Evolutionary conservation across 2,797 vertebrate genomes (phyloP).

Genomic region (Malurus splendens): DNA sequence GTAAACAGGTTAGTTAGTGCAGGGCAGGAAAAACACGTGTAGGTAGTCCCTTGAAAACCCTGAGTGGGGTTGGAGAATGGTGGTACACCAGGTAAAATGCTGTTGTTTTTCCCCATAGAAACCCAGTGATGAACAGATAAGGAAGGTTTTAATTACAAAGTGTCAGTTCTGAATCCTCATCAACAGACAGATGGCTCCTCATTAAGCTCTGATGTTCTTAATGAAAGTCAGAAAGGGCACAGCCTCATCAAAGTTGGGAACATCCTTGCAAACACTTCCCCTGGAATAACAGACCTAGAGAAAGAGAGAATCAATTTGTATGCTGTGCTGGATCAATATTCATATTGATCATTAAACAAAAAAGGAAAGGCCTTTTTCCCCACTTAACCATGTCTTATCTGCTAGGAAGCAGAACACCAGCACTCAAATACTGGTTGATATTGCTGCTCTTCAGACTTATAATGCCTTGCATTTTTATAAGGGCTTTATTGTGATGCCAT

Average conservation of each 20-base stretch:
- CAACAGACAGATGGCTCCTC: neutral
- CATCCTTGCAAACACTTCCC: neutral
- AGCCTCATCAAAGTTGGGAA: neutral
- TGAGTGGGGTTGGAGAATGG: rapidly evolving
- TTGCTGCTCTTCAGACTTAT: neutral
- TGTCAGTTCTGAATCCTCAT: neutral
- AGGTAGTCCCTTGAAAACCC: neutral
- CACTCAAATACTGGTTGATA: neutral
- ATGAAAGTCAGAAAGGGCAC: neutral
- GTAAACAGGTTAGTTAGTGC: neutral
- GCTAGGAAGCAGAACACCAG: neutral
- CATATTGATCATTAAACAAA: neutral
- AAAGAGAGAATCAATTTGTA: neutral
- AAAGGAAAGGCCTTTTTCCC: neutral
- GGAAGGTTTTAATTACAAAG: neutral
- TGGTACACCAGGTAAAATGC: neutral
- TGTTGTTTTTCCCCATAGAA: neutral
- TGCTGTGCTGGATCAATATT: neutral
- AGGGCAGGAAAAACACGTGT: neutral
- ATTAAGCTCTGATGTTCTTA: neutral
- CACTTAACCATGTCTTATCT: neutral
- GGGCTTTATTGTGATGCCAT: neutral
- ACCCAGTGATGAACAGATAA: neutral
- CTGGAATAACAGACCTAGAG: neutral
- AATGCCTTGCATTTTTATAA: neutral